These are phyloP conservation scores for Eupeodes latifasciatus DNA, from an alignment of 2,888 invertebrate species.

Conservation along the genomic window DNA sequence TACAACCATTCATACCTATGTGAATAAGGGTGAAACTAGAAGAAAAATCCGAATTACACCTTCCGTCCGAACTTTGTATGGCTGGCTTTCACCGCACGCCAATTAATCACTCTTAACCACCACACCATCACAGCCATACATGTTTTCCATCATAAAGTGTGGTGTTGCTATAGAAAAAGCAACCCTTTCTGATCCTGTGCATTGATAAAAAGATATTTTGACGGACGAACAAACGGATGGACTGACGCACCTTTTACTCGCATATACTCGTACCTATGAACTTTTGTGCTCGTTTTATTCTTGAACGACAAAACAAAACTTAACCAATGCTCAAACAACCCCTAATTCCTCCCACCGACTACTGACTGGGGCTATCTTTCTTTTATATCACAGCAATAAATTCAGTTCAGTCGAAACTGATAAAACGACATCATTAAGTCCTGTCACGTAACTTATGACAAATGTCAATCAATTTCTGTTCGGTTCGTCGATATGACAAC, in stretches of 20 bases:
- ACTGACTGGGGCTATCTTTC: slow-evolving; percentile 31
- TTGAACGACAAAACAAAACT: slow-evolving; percentile 19
- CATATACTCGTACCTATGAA: background rate
- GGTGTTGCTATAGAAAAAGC: slow-evolving; percentile 21
- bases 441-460: slow-evolving; percentile 77
- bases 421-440: slow-evolving; percentile 76
- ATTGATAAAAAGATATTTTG: slow-evolving; percentile 50
- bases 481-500: slow-evolving; percentile 36
- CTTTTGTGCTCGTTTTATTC: slow-evolving; percentile 1
- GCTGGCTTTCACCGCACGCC: slow-evolving; percentile 66
- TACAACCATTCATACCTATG: background rate
- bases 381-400: slow-evolving; percentile 71
- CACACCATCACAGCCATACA: slow-evolving; percentile 1
- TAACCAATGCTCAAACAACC: background rate
- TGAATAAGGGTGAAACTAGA: background rate
- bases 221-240: slow-evolving; percentile 50
- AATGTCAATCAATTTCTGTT: slow-evolving; percentile 76
- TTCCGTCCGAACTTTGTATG: slow-evolving; percentile 67
- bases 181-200: slow-evolving; percentile 69
- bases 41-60: slow-evolving; percentile 67
- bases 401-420: slow-evolving; percentile 74
- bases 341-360: background rate
- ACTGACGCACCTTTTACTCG: slow-evolving; percentile 45
- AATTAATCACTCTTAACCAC: slow-evolving; percentile 71
- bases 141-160: background rate